These are phyloP conservation scores for Orthonychiurus folsomi DNA, from an alignment of 2,888 invertebrate species.

Conservation along the genomic window DNA sequence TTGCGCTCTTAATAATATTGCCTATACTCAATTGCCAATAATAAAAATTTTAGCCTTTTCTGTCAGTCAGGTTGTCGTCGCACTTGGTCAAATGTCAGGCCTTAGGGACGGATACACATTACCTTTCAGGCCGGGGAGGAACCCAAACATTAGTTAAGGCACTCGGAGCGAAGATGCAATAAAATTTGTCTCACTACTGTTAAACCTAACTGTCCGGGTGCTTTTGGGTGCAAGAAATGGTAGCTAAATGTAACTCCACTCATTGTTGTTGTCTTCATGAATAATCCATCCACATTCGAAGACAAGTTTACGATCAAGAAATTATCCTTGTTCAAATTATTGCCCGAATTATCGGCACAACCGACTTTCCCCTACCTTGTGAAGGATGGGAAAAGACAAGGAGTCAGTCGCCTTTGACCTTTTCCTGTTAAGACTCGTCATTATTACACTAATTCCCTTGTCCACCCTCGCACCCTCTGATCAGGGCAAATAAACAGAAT, in stretches of 20 bases:
- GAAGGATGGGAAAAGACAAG: not conserved
- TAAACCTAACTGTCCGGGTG: not conserved
- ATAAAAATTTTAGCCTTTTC: constrained; percentile 16
- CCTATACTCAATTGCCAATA: constrained; percentile 23
- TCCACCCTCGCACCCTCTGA: not conserved
- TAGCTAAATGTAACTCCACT: not conserved
- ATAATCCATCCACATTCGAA: constrained; percentile 13
- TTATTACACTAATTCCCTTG: not conserved
- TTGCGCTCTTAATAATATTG: constrained; percentile 16
- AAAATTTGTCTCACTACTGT: not conserved
- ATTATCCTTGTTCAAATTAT: constrained; percentile 14
- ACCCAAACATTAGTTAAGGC: not conserved
- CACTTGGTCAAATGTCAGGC: too few species aligned
- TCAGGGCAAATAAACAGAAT: too few species aligned
- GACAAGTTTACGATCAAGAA: constrained; percentile 16
- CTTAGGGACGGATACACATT: not conserved
- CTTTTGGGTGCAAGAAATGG: not conserved
- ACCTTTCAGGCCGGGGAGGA: not conserved
- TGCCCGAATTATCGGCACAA: constrained; percentile 9
- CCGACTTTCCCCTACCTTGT: not conserved
- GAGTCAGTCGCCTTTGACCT: not conserved
- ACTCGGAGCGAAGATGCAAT: not conserved
- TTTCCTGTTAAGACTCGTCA: not conserved
- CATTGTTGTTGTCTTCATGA: constrained; percentile 2
- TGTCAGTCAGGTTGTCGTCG: not conserved